phyloP scores from a whole-genome alignment of 2,888 invertebrate species.

The Scaptomyza polygonia region DNA sequence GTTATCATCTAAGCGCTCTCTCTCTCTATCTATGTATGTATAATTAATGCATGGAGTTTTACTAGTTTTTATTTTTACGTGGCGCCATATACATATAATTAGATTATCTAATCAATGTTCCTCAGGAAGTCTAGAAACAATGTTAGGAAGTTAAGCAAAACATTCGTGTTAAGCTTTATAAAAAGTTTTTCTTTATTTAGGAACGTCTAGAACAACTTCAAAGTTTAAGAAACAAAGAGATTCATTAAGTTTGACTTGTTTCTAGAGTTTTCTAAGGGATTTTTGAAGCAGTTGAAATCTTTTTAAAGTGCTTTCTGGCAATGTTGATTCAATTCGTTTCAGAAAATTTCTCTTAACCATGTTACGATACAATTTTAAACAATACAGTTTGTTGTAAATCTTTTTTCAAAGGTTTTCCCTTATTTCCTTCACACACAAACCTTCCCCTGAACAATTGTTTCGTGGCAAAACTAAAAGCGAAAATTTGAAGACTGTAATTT shows the following conservation, averaged over 20 bases:
- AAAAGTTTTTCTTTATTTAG: not conserved
- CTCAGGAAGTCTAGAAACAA: not conserved
- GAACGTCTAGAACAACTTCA: no score
- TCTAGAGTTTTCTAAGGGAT: not conserved
- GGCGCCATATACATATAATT: conserved; percentile 5
- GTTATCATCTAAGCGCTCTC: not conserved
- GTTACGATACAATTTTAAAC: no score
- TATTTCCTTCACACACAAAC: no score
- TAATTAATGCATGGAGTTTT: not conserved
- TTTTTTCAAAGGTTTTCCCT: no score
- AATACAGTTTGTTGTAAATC: not conserved
- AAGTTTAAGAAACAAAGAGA: no score
- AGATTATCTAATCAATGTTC: conserved; percentile 3
- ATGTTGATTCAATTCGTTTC: not conserved
- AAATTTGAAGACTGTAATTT: no score
- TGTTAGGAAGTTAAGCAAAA: not conserved
- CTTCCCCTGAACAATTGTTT: conserved; percentile 35
- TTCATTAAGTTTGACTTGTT: not conserved
- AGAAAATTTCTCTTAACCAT: not conserved
- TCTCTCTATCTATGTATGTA: not conserved
- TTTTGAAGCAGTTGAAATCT: not conserved
- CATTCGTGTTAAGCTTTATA: not conserved
- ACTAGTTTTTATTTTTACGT: not conserved
- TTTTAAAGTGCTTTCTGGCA: not conserved
- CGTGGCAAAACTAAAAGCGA: conserved; percentile 14